These are phyloP conservation scores for Notothenia coriiceps DNA, from an alignment of 2,113 vertebrate species.

Conservation along the genomic window DNA sequence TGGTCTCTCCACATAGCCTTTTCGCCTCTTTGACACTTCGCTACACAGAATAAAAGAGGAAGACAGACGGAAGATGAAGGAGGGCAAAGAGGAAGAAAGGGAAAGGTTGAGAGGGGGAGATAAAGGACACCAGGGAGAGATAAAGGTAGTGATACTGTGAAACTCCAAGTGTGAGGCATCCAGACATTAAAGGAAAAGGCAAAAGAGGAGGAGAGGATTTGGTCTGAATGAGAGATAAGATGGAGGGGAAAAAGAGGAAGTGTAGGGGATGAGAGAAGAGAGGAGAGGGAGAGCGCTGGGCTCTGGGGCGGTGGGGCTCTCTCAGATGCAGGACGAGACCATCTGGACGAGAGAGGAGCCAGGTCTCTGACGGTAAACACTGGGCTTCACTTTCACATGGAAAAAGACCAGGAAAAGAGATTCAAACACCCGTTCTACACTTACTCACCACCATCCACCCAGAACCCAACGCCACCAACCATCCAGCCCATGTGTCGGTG, in stretches of 20 bases:
- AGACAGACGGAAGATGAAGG: slow-evolving; percentile 24
- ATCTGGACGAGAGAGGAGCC: slow-evolving; percentile 77
- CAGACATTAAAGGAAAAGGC: slow-evolving; percentile 59
- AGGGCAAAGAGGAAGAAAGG: slow-evolving; percentile 24
- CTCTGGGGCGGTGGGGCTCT: slow-evolving; percentile 64
- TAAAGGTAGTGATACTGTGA: slow-evolving; percentile 38
- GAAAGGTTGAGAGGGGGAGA: slow-evolving; percentile 12
- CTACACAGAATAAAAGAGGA: slow-evolving; percentile 21
- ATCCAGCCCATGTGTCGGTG: slow-evolving; percentile 38
- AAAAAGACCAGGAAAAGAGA: slow-evolving; percentile 62
- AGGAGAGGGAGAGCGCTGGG: slow-evolving; percentile 48
- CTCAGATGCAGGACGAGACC: slow-evolving; percentile 79
- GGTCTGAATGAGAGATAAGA: slow-evolving; percentile 67
- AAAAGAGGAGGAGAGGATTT: slow-evolving; percentile 50
- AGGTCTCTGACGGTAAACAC: slow-evolving; percentile 80
- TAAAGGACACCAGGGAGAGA: slow-evolving; percentile 18
- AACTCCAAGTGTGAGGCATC: slow-evolving; percentile 62
- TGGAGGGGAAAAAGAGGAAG: slow-evolving; percentile 54
- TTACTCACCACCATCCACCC: slow-evolving; percentile 44
- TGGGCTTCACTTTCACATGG: slow-evolving; percentile 71
- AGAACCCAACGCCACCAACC: slow-evolving; percentile 1
- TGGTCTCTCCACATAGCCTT: slow-evolving; percentile 44
- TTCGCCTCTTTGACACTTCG: slow-evolving; percentile 43
- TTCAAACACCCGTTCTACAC: slow-evolving; percentile 57
- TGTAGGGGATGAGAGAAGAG: slow-evolving; percentile 51